Base-by-base conservation (phyloP, 2,888 invertebrate genomes). In the Sesia apiformis region DNA sequence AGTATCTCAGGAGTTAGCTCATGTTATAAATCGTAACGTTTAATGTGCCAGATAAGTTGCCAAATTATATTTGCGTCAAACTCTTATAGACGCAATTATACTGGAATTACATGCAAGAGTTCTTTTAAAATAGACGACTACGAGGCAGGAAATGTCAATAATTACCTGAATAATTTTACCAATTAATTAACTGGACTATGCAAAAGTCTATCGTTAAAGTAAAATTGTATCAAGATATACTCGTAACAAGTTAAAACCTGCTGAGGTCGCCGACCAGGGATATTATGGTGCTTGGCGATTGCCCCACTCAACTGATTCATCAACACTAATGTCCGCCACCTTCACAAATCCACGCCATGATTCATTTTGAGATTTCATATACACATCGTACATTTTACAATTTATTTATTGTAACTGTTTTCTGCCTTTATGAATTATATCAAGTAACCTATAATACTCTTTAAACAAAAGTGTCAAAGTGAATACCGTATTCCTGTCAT, bases 211-310 rank as follows among this genome's bases (percentile, higher is more conserved):
- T 23, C 23, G 23, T 23, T 23, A 23, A 23, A 23, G 23, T 23
- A 23, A 23, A 23, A 23, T 23, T 23, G 23, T 23, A 23, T 23
- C 46, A 87, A 88, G 7, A 84, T 85, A 83, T 86, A 88, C 85
- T 74, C 81, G 79, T 81, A 84, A 78, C 88, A 84, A 79, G 87
- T 84, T 74, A 70, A 78, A 85, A 86, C 88, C 84, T 83, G 88
- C 76, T 72, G 80, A 72, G 88, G 86, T 87, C 87, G 81, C 74
- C 83, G 88, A 87, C 87, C 87, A 85, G 66, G 59, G 60, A 63
- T 38, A 50, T 39, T 50, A 42, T 42, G 39, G 58, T 69, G 69
- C 67, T 75, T 73, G 77, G 78, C 77, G 74, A 77, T 74, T 72
- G 76, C 75, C 73, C 72, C 74, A 72, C 76, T 72, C 74, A 69